Evolutionary conservation across 2,113 vertebrate genomes (phyloP).

Genomic region (Epinephelus lanceolatus): DNA sequence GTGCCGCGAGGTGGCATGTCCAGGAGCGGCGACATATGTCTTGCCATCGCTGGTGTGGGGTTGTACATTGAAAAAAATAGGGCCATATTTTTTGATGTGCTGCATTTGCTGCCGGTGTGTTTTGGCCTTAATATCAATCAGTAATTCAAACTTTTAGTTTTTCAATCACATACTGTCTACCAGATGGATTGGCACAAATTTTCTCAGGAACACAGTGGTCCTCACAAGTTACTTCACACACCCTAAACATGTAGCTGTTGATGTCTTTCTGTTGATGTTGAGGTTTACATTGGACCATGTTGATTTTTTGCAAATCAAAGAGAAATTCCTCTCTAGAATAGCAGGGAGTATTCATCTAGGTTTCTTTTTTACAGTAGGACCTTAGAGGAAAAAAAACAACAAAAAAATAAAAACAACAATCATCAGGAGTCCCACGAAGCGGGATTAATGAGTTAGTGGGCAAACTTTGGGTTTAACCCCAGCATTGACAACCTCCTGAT

Average conservation of each 20-base stretch:
- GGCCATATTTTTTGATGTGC: no score
- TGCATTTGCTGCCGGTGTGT: no score
- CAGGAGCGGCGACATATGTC: no score
- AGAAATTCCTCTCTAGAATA: background rate
- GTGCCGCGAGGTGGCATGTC: no score
- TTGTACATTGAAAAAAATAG: no score
- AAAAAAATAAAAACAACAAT: background rate
- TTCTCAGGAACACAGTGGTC: background rate
- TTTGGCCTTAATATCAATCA: background rate
- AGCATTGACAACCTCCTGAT: background rate
- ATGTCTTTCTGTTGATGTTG: background rate
- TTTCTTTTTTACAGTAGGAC: no score
- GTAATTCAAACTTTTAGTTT: background rate
- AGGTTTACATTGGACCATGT: background rate
- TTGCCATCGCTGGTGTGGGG: no score
- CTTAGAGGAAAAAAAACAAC: background rate
- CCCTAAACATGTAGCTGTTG: background rate
- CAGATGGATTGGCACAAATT: background rate
- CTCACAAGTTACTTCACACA: background rate
- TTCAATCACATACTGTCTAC: background rate
- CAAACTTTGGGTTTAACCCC: constrained; percentile 17
- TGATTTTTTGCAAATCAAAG: background rate
- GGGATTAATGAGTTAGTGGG: constrained; percentile 17
- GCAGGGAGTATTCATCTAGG: no score
- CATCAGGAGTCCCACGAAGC: constrained; percentile 5